Percentiles rank a stretch among this genome's conserved stretches.
Conservation (phyloP, 2,888 invertebrate species). For the Stenodera caucasica region DNA sequence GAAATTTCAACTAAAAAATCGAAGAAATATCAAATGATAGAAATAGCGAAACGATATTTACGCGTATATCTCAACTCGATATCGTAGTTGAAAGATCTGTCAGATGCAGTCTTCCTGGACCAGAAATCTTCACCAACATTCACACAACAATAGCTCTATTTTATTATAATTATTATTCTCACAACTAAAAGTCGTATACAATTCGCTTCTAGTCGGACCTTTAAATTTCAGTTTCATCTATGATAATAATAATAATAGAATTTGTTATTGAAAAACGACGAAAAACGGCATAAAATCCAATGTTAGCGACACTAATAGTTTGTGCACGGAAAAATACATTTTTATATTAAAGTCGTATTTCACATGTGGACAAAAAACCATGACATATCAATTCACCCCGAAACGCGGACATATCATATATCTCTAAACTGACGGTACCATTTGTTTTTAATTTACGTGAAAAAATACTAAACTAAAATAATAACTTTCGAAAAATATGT, state of each 20-base stretch:
- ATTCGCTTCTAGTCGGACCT: too few species aligned
- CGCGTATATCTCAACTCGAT: not conserved
- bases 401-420: not conserved
- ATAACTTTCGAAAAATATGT: not conserved
- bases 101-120: conserved; percentile 17
- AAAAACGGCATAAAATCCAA: conserved; percentile 33
- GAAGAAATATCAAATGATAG: not conserved
- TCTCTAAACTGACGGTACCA: not conserved
- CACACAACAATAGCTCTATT: not conserved
- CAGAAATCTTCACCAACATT: conserved; percentile 18
- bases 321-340: conserved; percentile 44
- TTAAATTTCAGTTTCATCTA: too few species aligned
- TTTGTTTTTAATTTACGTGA: not conserved
- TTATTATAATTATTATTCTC: not conserved
- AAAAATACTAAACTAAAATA: not conserved
- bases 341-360: conserved; percentile 30
- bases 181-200: too few species aligned
- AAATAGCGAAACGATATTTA: conserved; percentile 3
- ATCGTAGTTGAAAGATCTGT: conserved; percentile 13
- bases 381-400: not conserved
- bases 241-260: not conserved
- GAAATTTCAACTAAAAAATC: conserved; percentile 30
- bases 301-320: conserved; percentile 49
- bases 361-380: conserved; percentile 3
- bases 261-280: conserved; percentile 33